A percentile compares a stretch with the other conserved stretches of the same genome.
These are phyloP conservation scores for Oophaga sylvatica DNA, from an alignment of 2,797 vertebrate species.

Conservation along the genomic window DNA sequence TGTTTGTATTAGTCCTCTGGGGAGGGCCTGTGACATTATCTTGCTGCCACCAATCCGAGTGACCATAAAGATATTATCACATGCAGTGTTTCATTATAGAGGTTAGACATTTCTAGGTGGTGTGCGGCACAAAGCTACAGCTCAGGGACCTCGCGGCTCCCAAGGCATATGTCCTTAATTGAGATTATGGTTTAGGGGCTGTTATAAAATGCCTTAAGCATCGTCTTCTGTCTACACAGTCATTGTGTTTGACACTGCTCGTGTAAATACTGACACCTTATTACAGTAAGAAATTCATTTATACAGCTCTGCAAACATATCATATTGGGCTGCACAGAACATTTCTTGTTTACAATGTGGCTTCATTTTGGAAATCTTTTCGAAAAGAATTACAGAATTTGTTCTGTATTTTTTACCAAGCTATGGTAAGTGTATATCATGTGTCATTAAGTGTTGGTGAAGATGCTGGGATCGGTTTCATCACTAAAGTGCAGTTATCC, in stretches of 20 bases:
- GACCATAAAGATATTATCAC: conserved; percentile 59
- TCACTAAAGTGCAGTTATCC: background rate
- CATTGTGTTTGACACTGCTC: conserved; percentile 18
- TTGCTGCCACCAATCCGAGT: conserved; percentile 24
- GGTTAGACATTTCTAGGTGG: conserved; percentile 65
- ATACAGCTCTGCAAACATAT: background rate
- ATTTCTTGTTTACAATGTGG: background rate
- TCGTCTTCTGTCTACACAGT: conserved; percentile 5
- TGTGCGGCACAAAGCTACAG: conserved; percentile 56
- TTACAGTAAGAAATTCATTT: conserved; percentile 14
- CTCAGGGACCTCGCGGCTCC: conserved; percentile 60
- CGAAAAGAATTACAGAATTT: background rate
- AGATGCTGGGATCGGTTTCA: background rate
- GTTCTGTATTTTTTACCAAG: background rate
- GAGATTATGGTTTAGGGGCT: conserved; percentile 64
- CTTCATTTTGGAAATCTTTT: background rate
- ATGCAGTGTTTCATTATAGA: conserved; percentile 63
- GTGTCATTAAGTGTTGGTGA: too few relatives aligned
- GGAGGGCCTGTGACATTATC: conserved; percentile 53
- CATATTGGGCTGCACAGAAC: background rate
- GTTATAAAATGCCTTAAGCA: conserved; percentile 53
- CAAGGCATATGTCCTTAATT: conserved; percentile 61
- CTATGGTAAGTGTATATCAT: background rate
- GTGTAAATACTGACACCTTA: conserved; percentile 36
- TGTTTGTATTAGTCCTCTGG: conserved; percentile 55